A percentile compares a stretch with the other conserved stretches of the same genome.
Evolutionary conservation across 2,797 vertebrate genomes (phyloP).

Genomic region (Phylloscopus collybita): DNA sequence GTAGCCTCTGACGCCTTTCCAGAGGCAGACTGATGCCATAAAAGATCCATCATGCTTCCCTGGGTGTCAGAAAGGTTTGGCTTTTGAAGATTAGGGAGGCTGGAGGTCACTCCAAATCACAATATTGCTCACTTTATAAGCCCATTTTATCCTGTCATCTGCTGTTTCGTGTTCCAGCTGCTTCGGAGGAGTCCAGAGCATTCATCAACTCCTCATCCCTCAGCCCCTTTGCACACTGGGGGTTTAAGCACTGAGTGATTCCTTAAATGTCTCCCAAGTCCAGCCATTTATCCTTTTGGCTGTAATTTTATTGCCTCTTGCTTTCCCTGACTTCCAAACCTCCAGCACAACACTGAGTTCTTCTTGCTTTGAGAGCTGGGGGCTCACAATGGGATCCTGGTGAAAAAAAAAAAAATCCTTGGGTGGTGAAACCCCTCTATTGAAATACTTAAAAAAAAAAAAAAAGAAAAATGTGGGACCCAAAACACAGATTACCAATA

Average conservation of each 20-base stretch:
- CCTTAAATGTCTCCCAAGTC: conserved; percentile 12
- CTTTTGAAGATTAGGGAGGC: background rate
- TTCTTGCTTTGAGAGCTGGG: background rate
- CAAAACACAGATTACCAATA: background rate
- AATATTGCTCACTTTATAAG: background rate
- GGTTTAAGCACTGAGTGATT: conserved; percentile 23
- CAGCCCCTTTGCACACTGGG: background rate
- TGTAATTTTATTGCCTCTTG: background rate
- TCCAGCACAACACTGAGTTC: background rate
- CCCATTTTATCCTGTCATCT: conserved; percentile 16
- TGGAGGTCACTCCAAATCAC: conserved; percentile 16
- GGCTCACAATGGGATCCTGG: background rate
- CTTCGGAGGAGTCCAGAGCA: background rate
- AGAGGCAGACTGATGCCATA: background rate
- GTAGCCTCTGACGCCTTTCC: background rate
- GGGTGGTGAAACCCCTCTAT: background rate
- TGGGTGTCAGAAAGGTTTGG: conserved; percentile 17
- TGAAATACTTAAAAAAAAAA: background rate
- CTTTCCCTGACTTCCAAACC: background rate
- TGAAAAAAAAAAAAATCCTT: background rate
- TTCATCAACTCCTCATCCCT: conserved; percentile 17
- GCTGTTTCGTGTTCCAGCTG: background rate
- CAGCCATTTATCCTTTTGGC: background rate
- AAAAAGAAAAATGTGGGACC: background rate
- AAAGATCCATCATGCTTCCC: conserved; percentile 37